Conservation (phyloP, 2,797 vertebrate genomes). For the Bufotes viridis region DNA sequence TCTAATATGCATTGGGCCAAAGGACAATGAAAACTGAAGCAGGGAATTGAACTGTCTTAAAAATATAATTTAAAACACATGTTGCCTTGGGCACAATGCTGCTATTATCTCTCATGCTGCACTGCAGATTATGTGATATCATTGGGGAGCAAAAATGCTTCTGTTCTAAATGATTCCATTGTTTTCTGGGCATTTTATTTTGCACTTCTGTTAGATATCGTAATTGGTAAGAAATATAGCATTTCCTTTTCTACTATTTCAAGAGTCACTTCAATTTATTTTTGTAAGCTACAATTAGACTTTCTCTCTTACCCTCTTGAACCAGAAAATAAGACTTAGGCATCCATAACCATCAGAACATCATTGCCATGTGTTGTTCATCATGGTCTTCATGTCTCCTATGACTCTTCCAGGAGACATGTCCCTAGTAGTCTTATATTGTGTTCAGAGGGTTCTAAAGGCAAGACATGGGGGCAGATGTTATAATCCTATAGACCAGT, state of each 20-base stretch:
- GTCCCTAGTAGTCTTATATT: background rate
- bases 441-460: background rate
- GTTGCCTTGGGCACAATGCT: slow-evolving; percentile 46
- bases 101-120: slow-evolving; percentile 40
- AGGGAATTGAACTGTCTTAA: slow-evolving; percentile 48
- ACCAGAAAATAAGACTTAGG: background rate
- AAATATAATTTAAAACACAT: slow-evolving; percentile 33
- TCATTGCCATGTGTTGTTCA: background rate
- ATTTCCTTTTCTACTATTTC: slow-evolving; percentile 11
- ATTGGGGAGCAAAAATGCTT: slow-evolving; percentile 31
- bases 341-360: background rate
- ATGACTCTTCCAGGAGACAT: background rate
- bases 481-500: no score
- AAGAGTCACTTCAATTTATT: slow-evolving; percentile 13
- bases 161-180: slow-evolving; percentile 24
- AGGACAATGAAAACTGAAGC: slow-evolving; percentile 49
- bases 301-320: background rate
- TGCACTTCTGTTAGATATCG: slow-evolving; percentile 18
- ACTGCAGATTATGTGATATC: slow-evolving; percentile 39
- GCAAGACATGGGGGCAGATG: no score
- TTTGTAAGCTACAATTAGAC: slow-evolving; percentile 24
- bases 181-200: slow-evolving; percentile 24
- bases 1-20: slow-evolving; percentile 51
- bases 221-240: slow-evolving; percentile 10
- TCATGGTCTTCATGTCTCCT: background rate